Conservation (phyloP, 2,888 invertebrate genomes). For the Dione vanillae region DNA sequence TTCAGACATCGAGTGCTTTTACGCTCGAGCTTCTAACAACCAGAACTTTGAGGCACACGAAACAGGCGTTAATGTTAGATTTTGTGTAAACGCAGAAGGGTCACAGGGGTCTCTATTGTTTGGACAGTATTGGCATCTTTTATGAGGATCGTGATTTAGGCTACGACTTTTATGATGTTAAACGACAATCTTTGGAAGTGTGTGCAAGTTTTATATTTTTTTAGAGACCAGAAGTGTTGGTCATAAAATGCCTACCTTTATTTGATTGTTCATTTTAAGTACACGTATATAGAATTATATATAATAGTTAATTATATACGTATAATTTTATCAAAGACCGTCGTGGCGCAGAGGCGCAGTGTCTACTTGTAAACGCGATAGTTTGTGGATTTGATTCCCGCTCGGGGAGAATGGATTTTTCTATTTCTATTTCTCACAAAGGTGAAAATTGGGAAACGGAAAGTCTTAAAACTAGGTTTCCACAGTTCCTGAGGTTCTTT, state of each 20-base stretch:
- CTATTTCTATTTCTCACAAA: too few relatives aligned
- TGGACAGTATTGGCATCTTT: constrained; percentile 54
- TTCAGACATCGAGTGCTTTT: constrained; percentile 79
- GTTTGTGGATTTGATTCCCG: too few relatives aligned
- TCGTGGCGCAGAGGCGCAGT: too few relatives aligned
- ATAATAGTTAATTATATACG: too few relatives aligned
- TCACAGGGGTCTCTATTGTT: constrained; percentile 51
- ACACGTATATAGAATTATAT: too few relatives aligned
- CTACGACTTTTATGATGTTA: constrained; percentile 69
- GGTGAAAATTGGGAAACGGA: too few relatives aligned
- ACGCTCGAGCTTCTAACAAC: constrained; percentile 64
- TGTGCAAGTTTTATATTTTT: constrained; percentile 54
- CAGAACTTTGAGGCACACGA: constrained; percentile 54
- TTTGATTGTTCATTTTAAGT: too few relatives aligned
- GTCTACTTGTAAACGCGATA: too few relatives aligned
- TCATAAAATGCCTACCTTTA: constrained; percentile 44
- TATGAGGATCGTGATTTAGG: constrained; percentile 71
- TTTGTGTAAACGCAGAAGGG: constrained; percentile 44
- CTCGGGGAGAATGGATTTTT: too few relatives aligned
- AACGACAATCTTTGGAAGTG: constrained; percentile 64
- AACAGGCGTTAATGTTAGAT: constrained; percentile 45
- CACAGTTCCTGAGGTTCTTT: too few relatives aligned
- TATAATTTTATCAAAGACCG: too few relatives aligned
- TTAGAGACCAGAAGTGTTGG: constrained; percentile 49
- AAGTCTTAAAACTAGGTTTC: too few relatives aligned